Conservation (phyloP, 2,888 invertebrate species). For the Agriopis leucophaearia region DNA sequence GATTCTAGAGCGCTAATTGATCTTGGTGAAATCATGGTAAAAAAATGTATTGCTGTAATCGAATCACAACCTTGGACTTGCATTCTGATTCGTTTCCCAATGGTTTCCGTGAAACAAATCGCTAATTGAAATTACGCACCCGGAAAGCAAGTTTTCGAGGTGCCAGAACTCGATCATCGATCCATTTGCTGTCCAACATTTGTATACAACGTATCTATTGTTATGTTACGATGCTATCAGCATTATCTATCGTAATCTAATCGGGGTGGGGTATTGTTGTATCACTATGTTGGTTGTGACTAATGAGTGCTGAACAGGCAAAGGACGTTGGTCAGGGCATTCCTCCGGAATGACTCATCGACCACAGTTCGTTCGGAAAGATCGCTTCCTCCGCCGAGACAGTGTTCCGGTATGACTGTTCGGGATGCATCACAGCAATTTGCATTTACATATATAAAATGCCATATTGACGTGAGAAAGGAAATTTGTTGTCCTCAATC, state of each 20-base stretch:
- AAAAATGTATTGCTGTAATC: constrained; percentile 15
- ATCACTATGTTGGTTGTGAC: constrained; percentile 74
- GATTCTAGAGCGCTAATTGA: not conserved
- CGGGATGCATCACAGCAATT: constrained; percentile 39
- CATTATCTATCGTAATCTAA: constrained; percentile 58
- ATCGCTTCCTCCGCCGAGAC: constrained; percentile 57
- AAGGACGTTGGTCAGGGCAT: constrained; percentile 74
- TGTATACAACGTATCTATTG: constrained; percentile 38
- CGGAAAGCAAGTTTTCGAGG: constrained; percentile 33
- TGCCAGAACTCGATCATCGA: constrained; percentile 31
- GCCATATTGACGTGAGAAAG: constrained; percentile 43
- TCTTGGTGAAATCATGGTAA: not conserved
- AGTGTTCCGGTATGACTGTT: constrained; percentile 63
- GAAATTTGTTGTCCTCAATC: constrained; percentile 35
- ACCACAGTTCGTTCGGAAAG: constrained; percentile 54
- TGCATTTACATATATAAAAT: constrained; percentile 33
- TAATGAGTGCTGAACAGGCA: constrained; percentile 77
- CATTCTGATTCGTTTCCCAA: constrained; percentile 34
- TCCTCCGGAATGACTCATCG: constrained; percentile 74
- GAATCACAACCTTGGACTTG: constrained; percentile 38
- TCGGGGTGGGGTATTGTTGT: constrained; percentile 57
- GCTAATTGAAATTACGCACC: constrained; percentile 43
- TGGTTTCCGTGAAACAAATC: constrained; percentile 39
- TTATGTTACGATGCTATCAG: constrained; percentile 53
- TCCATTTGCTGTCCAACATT: constrained; percentile 35